Conservation (phyloP, 2,888 invertebrate species). For the Coecobrya sp. region DNA sequence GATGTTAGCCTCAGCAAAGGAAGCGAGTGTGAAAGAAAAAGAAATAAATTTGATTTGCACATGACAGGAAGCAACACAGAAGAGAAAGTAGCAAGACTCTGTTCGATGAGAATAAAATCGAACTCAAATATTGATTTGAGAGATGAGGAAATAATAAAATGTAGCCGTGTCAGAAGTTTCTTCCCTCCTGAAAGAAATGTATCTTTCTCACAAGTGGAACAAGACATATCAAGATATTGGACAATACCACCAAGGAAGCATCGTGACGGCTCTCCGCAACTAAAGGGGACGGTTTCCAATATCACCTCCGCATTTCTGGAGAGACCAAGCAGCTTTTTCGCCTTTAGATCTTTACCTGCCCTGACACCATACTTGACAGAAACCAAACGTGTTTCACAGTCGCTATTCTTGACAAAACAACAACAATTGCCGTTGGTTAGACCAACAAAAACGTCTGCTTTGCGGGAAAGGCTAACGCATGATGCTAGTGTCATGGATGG, state of each 20-base stretch:
- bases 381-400: conserved; percentile 85
- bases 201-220: conserved; percentile 45
- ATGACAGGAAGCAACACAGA: conserved; percentile 50
- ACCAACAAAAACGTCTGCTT: conserved; percentile 83
- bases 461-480: conserved; percentile 80
- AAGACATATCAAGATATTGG: conserved; percentile 73
- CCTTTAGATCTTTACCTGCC: conserved; percentile 84
- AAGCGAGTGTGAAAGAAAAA: conserved; percentile 42
- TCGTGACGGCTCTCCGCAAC: conserved; percentile 34
- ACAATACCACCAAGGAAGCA: conserved; percentile 83
- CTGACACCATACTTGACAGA: conserved; percentile 85
- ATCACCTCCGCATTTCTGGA: conserved; percentile 87
- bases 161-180: conserved; percentile 38
- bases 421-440: conserved; percentile 72
- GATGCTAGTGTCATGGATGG: conserved; percentile 33
- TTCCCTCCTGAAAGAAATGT: conserved; percentile 46
- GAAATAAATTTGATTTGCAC: conserved; percentile 50
- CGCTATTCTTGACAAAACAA: conserved; percentile 79
- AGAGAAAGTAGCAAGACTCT: conserved; percentile 34
- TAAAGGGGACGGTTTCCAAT: conserved; percentile 87
- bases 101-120: conserved; percentile 68
- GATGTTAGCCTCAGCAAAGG: conserved; percentile 40
- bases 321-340: conserved; percentile 70
- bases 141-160: conserved; percentile 67
- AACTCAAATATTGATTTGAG: conserved; percentile 80